Evolutionary conservation across 2,797 vertebrate species (phyloP), one percentile per base, ranked within the genome.

Genomic region (Vultur gryphus): DNA sequence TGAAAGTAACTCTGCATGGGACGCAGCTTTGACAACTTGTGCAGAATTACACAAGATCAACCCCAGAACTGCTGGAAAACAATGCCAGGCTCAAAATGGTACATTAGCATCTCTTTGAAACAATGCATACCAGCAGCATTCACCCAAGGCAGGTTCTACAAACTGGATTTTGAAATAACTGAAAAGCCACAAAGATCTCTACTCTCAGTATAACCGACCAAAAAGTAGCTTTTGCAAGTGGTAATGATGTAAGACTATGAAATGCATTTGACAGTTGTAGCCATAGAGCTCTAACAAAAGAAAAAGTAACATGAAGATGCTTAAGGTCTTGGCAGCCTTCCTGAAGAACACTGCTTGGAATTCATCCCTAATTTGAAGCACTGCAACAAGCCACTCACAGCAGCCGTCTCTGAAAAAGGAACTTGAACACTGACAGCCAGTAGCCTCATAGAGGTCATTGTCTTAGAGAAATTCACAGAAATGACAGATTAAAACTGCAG

Each of bases 171-270:
- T 41, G 86, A 90, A 96, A 85, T 94, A 96, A 93, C 90, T 73
- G 64, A 90, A 95, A 93, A 96, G 87, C 96, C 95, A 91, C 90
- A 91, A 17, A 79, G 75, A 62, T 58, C 72, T 41, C 39, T 19
- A 10, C 49, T 41, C 35, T 52, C 54, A 51, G 46, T 12, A 21
- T 37, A 72, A 52, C 39, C 4, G 12, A 87, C 62, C 33, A 23
- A 79, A 81, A 70, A 43, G 59, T 10, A 69, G 59, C 71, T 92
- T 89, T 84, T 89, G 89, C 92, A 93, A 95, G 71, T 20, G 29
- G 72, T 18, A 66, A 11, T 76, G 92, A 79, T 29, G 86, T 19
- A 96, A 96, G 70, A 41, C 28, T 39, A 25, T 24, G 65, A 90
- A 96, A 92, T 29, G 16, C 55, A 19, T 59, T 52, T 48, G 73